These are phyloP conservation scores for Barnardius zonarius DNA, from an alignment of 2,113 vertebrate genomes.

Conservation along the genomic window DNA sequence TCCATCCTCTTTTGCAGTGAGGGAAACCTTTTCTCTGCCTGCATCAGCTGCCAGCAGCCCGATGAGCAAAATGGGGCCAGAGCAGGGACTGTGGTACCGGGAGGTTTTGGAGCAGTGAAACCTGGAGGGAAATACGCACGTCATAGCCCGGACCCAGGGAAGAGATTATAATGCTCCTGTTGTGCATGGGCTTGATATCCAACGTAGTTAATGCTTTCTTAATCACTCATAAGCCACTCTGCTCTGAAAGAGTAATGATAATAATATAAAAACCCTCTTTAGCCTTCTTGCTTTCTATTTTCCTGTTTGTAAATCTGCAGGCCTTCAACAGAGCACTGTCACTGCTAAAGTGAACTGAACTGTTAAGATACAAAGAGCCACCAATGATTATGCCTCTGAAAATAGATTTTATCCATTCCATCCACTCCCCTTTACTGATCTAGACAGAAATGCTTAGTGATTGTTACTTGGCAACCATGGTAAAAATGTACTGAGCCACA, in stretches of 20 bases:
- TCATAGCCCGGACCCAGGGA: rapidly evolving
- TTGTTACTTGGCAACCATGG: constrained; percentile 65
- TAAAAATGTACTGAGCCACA: constrained; percentile 63
- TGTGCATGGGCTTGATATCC: neutral
- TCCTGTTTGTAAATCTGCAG: constrained; percentile 20
- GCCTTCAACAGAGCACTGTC: neutral
- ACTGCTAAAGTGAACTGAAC: constrained; percentile 18
- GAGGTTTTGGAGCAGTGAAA: neutral
- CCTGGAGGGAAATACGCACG: neutral
- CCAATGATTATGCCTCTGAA: constrained; percentile 21
- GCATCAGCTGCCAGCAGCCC: neutral
- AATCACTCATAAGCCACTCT: constrained; percentile 45
- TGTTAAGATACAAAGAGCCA: constrained; percentile 23
- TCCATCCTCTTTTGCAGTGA: rapidly evolving
- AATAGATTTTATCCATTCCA: constrained; percentile 54
- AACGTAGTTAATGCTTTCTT: constrained; percentile 23
- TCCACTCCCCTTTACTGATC: constrained; percentile 40
- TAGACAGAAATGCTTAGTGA: constrained; percentile 56
- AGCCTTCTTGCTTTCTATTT: constrained; percentile 27
- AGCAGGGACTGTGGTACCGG: rapidly evolving
- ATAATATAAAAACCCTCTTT: neutral
- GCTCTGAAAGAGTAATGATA: constrained; percentile 3
- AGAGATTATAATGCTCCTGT: neutral
- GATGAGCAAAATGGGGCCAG: neutral
- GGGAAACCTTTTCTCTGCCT: neutral